phyloP scores from a whole-genome alignment of 2,113 vertebrate species.

The Archilochus colubris region DNA sequence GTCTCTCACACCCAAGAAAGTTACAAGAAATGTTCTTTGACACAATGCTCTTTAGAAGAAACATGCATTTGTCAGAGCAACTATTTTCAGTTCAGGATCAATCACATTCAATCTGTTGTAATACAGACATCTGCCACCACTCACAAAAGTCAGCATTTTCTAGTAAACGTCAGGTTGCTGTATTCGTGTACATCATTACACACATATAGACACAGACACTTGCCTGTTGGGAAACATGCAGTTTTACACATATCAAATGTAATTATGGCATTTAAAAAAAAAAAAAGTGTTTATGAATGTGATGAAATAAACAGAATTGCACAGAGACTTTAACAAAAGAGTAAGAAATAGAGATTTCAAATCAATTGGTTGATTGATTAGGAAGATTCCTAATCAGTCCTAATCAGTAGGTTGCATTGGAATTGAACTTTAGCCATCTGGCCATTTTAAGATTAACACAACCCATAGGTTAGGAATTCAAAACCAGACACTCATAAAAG shows the following conservation, averaged over 20 bases:
- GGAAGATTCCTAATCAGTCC: conserved; percentile 13
- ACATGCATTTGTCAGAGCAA: conserved; percentile 9
- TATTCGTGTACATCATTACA: background rate
- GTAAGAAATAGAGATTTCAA: background rate
- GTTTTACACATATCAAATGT: background rate
- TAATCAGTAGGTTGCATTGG: conserved; percentile 13
- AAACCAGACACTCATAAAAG: background rate
- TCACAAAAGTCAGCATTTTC: conserved; percentile 30
- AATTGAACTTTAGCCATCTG: background rate
- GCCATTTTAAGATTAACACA: conserved; percentile 21
- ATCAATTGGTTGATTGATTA: background rate
- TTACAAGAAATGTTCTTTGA: conserved; percentile 22
- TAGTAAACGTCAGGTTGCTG: conserved; percentile 1
- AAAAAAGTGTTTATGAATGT: background rate
- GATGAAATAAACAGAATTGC: background rate
- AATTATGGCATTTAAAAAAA: background rate
- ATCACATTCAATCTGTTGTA: background rate
- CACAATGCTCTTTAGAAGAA: background rate
- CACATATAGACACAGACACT: background rate
- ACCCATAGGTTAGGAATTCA: background rate
- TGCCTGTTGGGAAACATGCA: background rate
- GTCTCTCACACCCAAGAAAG: background rate
- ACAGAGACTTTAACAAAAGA: background rate
- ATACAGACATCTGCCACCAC: conserved; percentile 32
- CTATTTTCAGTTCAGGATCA: conserved; percentile 43